Evolutionary conservation across 1,140 invertebrate genomes (phyloP).

Genomic region (Atta colombica): DNA sequence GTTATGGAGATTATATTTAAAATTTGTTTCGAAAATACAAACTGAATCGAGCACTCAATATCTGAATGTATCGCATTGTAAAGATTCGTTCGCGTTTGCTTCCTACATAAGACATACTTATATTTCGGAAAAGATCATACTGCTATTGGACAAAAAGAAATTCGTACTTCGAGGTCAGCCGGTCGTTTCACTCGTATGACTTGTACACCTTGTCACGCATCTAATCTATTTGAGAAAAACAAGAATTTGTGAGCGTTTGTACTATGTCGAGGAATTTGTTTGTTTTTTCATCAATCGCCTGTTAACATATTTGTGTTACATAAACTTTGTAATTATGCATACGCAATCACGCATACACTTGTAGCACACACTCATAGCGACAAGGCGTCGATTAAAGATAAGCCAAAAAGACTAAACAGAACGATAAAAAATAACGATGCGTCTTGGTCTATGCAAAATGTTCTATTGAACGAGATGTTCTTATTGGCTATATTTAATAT

Average conservation of each 20-base stretch:
- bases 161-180: constrained; percentile 64
- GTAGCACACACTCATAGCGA: constrained; percentile 53
- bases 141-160: constrained; percentile 30
- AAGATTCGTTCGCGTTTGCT: background rate
- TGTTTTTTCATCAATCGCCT: constrained; percentile 76
- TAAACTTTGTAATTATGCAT: constrained; percentile 66
- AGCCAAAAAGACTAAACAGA: constrained; percentile 55
- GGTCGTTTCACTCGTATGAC: constrained; percentile 53
- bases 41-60: constrained; percentile 31
- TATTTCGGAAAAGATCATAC: constrained; percentile 20
- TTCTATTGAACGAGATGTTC: background rate
- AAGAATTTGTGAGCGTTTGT: constrained; percentile 84
- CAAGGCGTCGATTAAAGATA: constrained; percentile 52
- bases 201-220: constrained; percentile 47
- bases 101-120: background rate
- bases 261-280: constrained; percentile 86
- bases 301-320: constrained; percentile 60
- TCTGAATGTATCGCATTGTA: constrained; percentile 32
- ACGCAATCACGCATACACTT: constrained; percentile 59
- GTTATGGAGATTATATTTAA: constrained; percentile 35
- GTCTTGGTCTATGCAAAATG: constrained; percentile 70
- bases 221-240: constrained; percentile 83
- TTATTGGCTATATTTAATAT: background rate
- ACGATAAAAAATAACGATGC: constrained; percentile 14
- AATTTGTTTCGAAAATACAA: constrained; percentile 55